Base-by-base conservation (phyloP, 2,113 vertebrate genomes). In the Emberiza fucata region DNA sequence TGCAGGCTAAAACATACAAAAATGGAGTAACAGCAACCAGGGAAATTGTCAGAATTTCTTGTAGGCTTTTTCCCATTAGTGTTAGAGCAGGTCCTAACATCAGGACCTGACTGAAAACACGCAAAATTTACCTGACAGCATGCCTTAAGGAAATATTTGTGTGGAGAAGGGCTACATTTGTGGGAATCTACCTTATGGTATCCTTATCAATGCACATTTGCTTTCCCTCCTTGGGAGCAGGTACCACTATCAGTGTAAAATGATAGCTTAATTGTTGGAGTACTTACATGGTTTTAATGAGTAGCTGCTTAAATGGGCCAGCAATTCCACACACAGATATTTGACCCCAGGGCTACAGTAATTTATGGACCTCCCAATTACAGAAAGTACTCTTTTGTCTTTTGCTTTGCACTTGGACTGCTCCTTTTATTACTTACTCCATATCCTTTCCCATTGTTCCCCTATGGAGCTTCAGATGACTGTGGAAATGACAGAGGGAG, bases 281-380 rank as follows among this genome's bases (percentile, higher is more conserved):
- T 86, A 94, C 64, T 96, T 96, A 94, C 92, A 92, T 69, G 94
- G 69, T 78, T 97, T 96, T 96, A 97, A 97, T 90, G 89, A 96
- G 91, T 88, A 93, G 91, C 80, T 94, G 61, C 82, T 89, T 89
- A 91, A 95, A 96, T 77, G 88, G 80, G 94, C 77, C 88, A 91
- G 84, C 90, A 97, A 87, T 91, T 96, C 83, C 82, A 91, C 78
- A 94, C 60, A 92, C 57, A 95, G 94, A 93, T 89, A 96, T 91
- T 73, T 97, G 96, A 97, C 94, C 96, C 40, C 40, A 64, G 86
- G 95, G 89, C 83, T 96, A 91, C 68, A 95, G 61, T 86, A 89
- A 95, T 95, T 96, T 96, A 97, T 91, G 56, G 70, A 96, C 71
- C 59, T 96, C 95, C 92, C 93, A 96, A 83, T 93, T 94, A 92